Percentiles rank a stretch among this genome's conserved stretches.
phyloP scores from a whole-genome alignment of 2,113 vertebrate species.

The Rallus limicola region DNA sequence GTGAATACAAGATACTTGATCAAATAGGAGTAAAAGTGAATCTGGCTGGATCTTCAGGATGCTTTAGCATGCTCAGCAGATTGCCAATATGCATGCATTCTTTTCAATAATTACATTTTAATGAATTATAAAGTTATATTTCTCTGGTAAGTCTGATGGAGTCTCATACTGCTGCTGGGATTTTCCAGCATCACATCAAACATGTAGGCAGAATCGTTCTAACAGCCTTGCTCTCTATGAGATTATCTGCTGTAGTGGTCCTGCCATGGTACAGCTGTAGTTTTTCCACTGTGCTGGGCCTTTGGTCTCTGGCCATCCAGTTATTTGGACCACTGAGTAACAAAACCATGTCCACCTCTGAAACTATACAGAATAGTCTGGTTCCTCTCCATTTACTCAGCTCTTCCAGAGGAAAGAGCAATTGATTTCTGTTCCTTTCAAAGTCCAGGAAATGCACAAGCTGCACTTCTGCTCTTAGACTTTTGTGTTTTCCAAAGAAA shows the following conservation, averaged over 20 bases:
- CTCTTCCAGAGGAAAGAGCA: not conserved
- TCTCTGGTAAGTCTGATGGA: not conserved
- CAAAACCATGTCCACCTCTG: not conserved
- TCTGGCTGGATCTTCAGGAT: not conserved
- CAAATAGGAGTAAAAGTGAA: not conserved
- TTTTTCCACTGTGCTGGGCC: not conserved
- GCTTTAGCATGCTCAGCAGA: not conserved
- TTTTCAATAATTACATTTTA: slow-evolving; percentile 4
- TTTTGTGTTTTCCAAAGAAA: not conserved
- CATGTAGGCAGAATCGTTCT: not conserved
- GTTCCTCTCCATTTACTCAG: not conserved
- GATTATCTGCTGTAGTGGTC: not conserved
- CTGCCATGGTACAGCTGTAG: not conserved
- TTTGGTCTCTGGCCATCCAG: not conserved
- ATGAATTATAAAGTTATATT: slow-evolving; percentile 7
- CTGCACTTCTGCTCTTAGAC: not conserved
- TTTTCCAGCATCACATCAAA: slow-evolving; percentile 10
- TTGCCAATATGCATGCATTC: not conserved
- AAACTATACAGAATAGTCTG: not conserved
- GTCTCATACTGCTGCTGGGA: not conserved
- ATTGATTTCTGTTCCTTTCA: not conserved
- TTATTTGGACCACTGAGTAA: not conserved
- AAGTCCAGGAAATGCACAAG: not conserved
- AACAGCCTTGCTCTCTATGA: not conserved
- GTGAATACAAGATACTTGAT: not conserved